Evolutionary conservation across 2,888 invertebrate genomes (phyloP).

Genomic region (Congeria kusceri): DNA sequence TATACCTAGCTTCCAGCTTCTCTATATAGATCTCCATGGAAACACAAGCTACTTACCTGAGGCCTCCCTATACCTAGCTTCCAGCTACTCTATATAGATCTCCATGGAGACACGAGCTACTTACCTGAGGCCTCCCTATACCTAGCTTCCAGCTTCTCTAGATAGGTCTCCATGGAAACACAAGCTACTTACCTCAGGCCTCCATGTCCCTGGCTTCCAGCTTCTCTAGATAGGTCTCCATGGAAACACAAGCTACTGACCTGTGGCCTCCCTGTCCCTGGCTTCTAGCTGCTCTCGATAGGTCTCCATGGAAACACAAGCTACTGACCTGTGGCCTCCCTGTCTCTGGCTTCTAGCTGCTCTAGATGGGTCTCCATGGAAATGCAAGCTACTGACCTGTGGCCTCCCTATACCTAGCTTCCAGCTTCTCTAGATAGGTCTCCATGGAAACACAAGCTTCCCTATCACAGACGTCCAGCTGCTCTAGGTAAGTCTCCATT

Average conservation of each 20-base stretch:
- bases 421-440: slow-evolving; percentile 93
- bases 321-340: slow-evolving; percentile 77
- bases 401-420: slow-evolving; percentile 89
- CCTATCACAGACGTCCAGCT: too few species aligned
- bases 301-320: slow-evolving; percentile 84
- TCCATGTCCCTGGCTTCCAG: slow-evolving; percentile 86
- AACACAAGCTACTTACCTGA: too few species aligned
- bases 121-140: too few species aligned
- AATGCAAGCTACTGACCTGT: slow-evolving; percentile 74
- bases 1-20: too few species aligned
- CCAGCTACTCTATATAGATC: too few species aligned
- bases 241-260: slow-evolving; percentile 80
- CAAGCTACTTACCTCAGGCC: slow-evolving; percentile 80
- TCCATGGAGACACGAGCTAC: too few species aligned
- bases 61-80: too few species aligned
- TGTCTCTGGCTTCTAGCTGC: slow-evolving; percentile 85
- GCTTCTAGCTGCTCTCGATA: slow-evolving; percentile 86
- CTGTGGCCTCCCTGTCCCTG: slow-evolving; percentile 85
- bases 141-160: too few species aligned
- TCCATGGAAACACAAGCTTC: too few species aligned
- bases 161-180: too few species aligned
- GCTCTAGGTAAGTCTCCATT: too few species aligned
- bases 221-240: slow-evolving; percentile 86
- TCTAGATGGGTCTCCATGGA: slow-evolving; percentile 85
- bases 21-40: too few species aligned